Evolutionary conservation across 2,888 invertebrate genomes (phyloP), one percentile per base, ranked within the genome.

Genomic region (Dermolepida albohirtum): DNA sequence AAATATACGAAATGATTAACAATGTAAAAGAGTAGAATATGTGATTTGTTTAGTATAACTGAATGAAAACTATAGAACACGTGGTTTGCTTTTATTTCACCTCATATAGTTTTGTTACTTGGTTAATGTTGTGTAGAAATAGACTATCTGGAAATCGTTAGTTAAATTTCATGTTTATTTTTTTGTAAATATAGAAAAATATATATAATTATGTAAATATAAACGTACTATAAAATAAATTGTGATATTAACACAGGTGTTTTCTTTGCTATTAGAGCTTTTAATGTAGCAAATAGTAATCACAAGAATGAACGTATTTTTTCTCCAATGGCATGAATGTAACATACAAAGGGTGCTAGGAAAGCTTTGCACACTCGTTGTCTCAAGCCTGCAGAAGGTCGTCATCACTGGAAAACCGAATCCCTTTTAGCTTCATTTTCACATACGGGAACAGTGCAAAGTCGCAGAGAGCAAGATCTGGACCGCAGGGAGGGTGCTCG

Each of bases 201-300:
- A 16, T 40, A 14, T 44, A 34, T 44, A 14, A 55, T 44, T 55
- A 8, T 62, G 59, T 62, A 47, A 29, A 41, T 62, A 62, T 62
- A 43, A 44, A 47, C 14, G 16, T 47, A 22, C 29, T 17, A 47
- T 62, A 62, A 10, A 62, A 47, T 5, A 16, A 62, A 62, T 62
- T 62, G 59, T 62, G 59, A 62, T 62, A 62, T 47, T 17, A 62
- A 34, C 12, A 29, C 7, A 34, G 34, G 47, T 17, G 16, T 49
- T 49, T 17, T 49, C 10, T 49, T 49, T 22, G 11, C 22, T 6
- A 4, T 22, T 22, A 22, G 22, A 22, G 22, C 22, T 22, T 22
- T 22, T 4, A 22, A 22, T 22, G 22, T 22, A 22, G 22, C 22
- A 22, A 22, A 22, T 22, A 22, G n/a, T n/a, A n/a, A n/a, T n/a